These are phyloP conservation scores for Rutpela maculata DNA, from an alignment of 2,888 invertebrate species.

Conservation along the genomic window DNA sequence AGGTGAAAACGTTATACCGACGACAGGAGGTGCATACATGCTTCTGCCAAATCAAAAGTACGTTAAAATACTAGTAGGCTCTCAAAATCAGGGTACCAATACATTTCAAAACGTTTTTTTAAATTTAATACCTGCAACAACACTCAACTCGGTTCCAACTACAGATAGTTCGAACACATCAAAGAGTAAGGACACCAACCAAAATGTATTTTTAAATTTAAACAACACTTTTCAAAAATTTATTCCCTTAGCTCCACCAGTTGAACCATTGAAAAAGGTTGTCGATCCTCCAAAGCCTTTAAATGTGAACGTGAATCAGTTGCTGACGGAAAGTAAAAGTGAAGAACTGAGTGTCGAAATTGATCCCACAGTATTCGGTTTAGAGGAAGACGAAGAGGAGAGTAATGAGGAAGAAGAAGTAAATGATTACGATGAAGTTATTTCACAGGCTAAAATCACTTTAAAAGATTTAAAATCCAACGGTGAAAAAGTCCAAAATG, in stretches of 20 bases:
- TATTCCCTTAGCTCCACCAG: slow-evolving; percentile 60
- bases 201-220: slow-evolving; percentile 69
- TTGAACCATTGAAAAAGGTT: slow-evolving; percentile 44
- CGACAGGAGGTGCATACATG: slow-evolving; percentile 63
- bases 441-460: slow-evolving; percentile 64
- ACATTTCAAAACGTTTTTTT: slow-evolving; percentile 69
- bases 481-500: slow-evolving; percentile 55
- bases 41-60: slow-evolving; percentile 67
- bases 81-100: slow-evolving; percentile 61
- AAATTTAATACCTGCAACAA: slow-evolving; percentile 67
- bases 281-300: slow-evolving; percentile 46
- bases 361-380: slow-evolving; percentile 68
- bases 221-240: slow-evolving; percentile 68
- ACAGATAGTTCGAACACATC: slow-evolving; percentile 47
- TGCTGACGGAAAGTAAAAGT: slow-evolving; percentile 66
- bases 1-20: slow-evolving; percentile 49
- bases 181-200: slow-evolving; percentile 66
- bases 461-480: slow-evolving; percentile 56
- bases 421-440: slow-evolving; percentile 69
- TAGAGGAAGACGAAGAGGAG: slow-evolving; percentile 60
- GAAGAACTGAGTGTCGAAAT: slow-evolving; percentile 72
- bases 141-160: slow-evolving; percentile 53
- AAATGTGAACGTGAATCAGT: slow-evolving; percentile 62
- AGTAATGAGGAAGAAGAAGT: slow-evolving; percentile 56
- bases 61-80: slow-evolving; percentile 65